Base-by-base conservation (phyloP, 2,888 invertebrate species). In the Aproaerema taeniolella region DNA sequence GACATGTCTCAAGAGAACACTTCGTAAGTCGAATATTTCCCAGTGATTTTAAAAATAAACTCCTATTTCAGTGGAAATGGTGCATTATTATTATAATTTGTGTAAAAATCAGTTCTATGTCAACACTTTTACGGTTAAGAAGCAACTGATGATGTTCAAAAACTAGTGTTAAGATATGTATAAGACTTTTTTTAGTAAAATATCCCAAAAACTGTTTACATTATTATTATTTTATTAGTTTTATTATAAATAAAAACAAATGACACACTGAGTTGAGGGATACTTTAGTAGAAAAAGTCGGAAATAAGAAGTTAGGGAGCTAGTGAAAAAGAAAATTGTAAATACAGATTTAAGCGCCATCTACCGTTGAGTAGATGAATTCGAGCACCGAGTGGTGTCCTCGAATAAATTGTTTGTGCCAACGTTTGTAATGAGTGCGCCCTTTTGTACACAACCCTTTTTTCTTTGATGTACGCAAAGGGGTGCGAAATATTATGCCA, bases 81-180 rank as follows among this genome's bases (percentile, higher is more conserved):
- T 73, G 70, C 66, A 58, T 53, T 57, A 58, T 52, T 54, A 55
- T 50, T 57, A 28, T 12, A 43, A 39, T 53, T 53, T 44, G 31
- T 55, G 50, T 55, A 58, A 26, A 12, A 20, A 14, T 40, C 25
- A 35, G 28, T 41, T 28, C n/a, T 39, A 12, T 33, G 14, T 26
- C 36, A 35, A 31, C 25, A 29, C 15, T 43, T 43, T 42, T 42
- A 45, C 8, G 10, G 12, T 60, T 62, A 63, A 61, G 62, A 77
- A 65, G 76, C 77, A 82, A 83, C 85, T 85, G 85, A 83, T 79
- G 78, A 85, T 83, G 85, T 85, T 85, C 86, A 86, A 86, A 86
- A 61, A 55, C 8, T 82, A 83, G 72, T 51, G 41, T 45, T 82
- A 81, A 80, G 35, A 35, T 14, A 13, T 8, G 26, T 24, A n/a